phyloP scores from a whole-genome alignment of 2,888 invertebrate species.

The Trichacis sp. region DNA sequence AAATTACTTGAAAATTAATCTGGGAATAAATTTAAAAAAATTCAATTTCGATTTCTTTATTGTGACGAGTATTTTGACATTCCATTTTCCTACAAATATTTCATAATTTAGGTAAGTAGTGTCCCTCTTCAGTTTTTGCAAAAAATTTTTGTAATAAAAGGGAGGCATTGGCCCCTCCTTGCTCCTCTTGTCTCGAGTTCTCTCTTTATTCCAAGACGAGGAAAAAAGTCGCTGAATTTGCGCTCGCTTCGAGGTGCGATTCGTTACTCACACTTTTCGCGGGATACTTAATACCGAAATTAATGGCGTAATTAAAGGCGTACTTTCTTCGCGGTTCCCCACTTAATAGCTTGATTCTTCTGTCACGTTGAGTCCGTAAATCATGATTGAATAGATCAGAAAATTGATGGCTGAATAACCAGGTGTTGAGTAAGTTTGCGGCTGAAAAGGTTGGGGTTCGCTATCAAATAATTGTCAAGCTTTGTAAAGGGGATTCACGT shows the following conservation, averaged over 20 bases:
- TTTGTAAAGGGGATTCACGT: too few species aligned
- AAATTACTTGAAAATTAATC: constrained; percentile 20
- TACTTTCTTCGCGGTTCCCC: neutral
- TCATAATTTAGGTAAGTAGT: too few species aligned
- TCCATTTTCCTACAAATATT: too few species aligned
- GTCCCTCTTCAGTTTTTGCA: too few species aligned
- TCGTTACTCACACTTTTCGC: neutral
- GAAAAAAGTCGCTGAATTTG: neutral
- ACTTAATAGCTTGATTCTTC: neutral
- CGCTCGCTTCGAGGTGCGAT: neutral
- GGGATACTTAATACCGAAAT: neutral
- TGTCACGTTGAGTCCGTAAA: neutral
- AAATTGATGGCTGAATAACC: neutral
- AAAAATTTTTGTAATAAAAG: too few species aligned
- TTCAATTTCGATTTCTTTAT: too few species aligned
- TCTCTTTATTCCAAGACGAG: neutral
- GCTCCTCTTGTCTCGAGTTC: too few species aligned
- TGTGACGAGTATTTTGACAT: too few species aligned
- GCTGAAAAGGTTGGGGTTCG: neutral
- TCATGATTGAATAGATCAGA: neutral
- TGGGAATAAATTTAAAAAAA: too few species aligned
- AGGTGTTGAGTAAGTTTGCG: neutral
- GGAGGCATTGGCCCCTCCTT: too few species aligned
- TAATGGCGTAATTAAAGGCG: neutral
- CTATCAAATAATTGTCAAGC: too few species aligned